These are phyloP conservation scores for Porites lutea DNA, from an alignment of 64 coral and sea anemone genomes.

Conservation along the genomic window DNA sequence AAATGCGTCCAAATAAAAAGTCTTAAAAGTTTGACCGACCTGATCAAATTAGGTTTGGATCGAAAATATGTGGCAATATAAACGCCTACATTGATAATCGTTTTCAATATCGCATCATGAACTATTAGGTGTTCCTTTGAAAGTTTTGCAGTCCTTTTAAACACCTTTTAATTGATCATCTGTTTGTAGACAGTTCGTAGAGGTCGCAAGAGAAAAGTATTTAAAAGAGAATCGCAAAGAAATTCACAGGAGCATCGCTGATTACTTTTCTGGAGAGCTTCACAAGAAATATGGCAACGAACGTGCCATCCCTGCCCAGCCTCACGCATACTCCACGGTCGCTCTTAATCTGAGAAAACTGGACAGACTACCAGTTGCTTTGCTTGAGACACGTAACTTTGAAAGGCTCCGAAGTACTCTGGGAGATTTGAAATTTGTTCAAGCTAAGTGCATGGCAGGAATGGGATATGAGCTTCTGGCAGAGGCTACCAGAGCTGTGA, in stretches of 20 bases:
- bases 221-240: conserved; percentile 14
- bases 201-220: conserved; percentile 54
- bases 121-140: too few species aligned
- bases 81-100: too few species aligned
- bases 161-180: too few species aligned
- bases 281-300: conserved; percentile 37
- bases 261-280: conserved; percentile 54
- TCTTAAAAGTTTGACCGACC: too few species aligned
- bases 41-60: too few species aligned
- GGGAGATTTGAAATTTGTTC: conserved; percentile 63
- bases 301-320: conserved; percentile 52
- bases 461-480: conserved; percentile 62
- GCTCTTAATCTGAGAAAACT: conserved; percentile 72
- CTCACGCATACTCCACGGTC: conserved; percentile 42
- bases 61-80: too few species aligned
- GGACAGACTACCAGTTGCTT: conserved; percentile 30
- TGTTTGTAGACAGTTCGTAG: conserved; percentile 43
- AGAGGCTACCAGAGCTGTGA: conserved; percentile 26
- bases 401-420: conserved; percentile 24
- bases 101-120: too few species aligned
- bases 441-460: conserved; percentile 79
- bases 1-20: too few species aligned
- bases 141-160: too few species aligned
- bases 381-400: conserved; percentile 59
- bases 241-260: conserved; percentile 36